These are phyloP conservation scores for Daubentonia madagascariensis DNA, from an alignment of 2,113 vertebrate species.

Conservation along the genomic window DNA sequence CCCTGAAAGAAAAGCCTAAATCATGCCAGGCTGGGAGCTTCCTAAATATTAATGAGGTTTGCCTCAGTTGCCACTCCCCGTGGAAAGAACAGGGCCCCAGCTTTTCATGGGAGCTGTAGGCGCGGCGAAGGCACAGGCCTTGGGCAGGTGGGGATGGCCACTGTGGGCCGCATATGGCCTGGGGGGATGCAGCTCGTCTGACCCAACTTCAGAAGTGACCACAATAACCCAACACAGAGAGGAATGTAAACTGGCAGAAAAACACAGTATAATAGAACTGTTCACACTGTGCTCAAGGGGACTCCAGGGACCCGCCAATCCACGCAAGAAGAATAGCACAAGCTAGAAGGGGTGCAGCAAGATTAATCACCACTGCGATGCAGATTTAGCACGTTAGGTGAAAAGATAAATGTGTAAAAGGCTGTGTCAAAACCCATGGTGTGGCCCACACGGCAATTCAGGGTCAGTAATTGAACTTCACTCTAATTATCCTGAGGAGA, in stretches of 20 bases:
- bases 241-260: constrained; percentile 88
- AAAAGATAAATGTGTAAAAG: constrained; percentile 97
- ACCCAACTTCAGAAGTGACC: constrained; percentile 75
- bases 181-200: not conserved
- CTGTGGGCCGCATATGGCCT: not conserved
- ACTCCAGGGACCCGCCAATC: constrained; percentile 90
- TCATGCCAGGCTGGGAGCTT: not conserved
- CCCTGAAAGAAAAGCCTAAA: rapidly evolving
- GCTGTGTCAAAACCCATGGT: constrained; percentile 90
- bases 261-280: constrained; percentile 88
- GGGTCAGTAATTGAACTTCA: constrained; percentile 98
- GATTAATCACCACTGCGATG: constrained; percentile 95
- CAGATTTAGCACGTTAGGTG: constrained; percentile 92
- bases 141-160: not conserved
- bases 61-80: not conserved
- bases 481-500: constrained; percentile 99
- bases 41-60: not conserved
- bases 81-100: constrained; percentile 29
- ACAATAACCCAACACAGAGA: constrained; percentile 84
- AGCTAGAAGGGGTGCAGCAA: constrained; percentile 83
- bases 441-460: constrained; percentile 89
- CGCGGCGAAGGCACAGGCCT: not conserved
- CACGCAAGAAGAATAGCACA: constrained; percentile 89
- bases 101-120: constrained; percentile 11
- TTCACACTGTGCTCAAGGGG: constrained; percentile 91